Evolutionary conservation across 1,140 invertebrate genomes (phyloP), one percentile per base, ranked within the genome.

Genomic region (Cydia fagiglandana): DNA sequence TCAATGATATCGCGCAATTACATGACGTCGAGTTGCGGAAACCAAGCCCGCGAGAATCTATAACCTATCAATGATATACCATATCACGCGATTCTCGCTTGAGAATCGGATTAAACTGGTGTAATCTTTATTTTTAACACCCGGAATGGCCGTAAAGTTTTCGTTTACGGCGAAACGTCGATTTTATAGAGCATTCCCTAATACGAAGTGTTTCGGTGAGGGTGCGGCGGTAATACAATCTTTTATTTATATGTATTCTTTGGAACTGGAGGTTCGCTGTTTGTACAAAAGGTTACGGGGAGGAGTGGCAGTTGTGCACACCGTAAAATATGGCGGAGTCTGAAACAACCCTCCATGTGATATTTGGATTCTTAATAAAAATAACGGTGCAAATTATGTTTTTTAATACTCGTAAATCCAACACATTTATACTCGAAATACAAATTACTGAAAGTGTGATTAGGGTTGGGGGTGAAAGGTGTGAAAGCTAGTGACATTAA

Each of bases 211-310:
- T 45, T 45, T 70, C 24, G 34, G 9, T 4, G 66, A 7, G 66
- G 56, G 20, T 41, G 34, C 66, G 30, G 66, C 30, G 17, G 66
- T 70, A 41, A 70, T 70, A 34, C 34, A 38, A 70, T 70, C 66
- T 70, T 70, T 70, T 70, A 70, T 70, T 70, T 70, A 70, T 70
- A 70, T 70, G 66, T 70, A 41, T 70, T 68, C 66, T 30, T 70
- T 70, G 64, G 34, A 38, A 70, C 13, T 41, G 7, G 34, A 70
- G 24, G 30, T 41, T 70, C 64, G 15, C 12, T 38, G 66, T 70
- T 70, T 7, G 34, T 34, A 70, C 38, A 70, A 70, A 70, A 70
- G 64, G 66, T 70, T 70, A n/a, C 50, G 24, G 15, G n/a, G 66
- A 47, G 13, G 13, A 47, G 45, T 15, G 45, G 45, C 30, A 10